Evolutionary conservation across 2,113 vertebrate species (phyloP), one percentile per base, ranked within the genome.

Genomic region (Lamprotornis superbus): DNA sequence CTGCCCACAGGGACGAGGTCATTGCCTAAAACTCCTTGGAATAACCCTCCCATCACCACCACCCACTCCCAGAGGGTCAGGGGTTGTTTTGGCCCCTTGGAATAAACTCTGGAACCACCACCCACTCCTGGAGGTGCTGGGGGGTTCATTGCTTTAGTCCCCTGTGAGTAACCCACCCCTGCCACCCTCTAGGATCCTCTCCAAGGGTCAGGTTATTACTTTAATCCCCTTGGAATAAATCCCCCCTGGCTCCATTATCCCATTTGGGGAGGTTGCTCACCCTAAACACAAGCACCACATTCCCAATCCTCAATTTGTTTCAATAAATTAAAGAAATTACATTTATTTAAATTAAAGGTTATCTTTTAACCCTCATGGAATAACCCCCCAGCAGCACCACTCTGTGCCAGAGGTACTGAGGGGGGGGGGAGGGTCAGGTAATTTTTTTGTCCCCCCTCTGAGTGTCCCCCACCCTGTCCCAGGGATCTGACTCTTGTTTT

Each of bases 71-170:
- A 0, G 18, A 35, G 15, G 28, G 4, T 28, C 65, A 46, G 20
- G 20, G 37, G 2, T 22, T 69, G 60, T 22, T 90, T 52, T 60
- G 21, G 1, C 24, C 18, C 40, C 12, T 53, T 53, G 44, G 47
- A 76, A 61, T 67, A 80, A 87, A 40, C 8, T 10, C 28, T 60
- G 59, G 25, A 39, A 12, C 3, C 11, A 21, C 5, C n/a, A 12
- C 14, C 21, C 52, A 1, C 44, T 25, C 35, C 68, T 4, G 23
- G 28, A 49, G 5, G 4, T 28, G 55, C 9, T 0, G 2, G 4
- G 12, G 12, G 7, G 10, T 17, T 56, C n/a, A 10, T 7, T 64
- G 44, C 15, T 88, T 60, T 23, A 35, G 2, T 20, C 11, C 55
- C 49, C 20, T 69, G 25, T 20, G 31, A 17, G 20, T 21, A 49